A percentile compares a stretch with the other conserved stretches of the same genome.
Evolutionary conservation across 2,113 vertebrate genomes (phyloP).

Genomic region (Paradoxurus hermaphroditus): DNA sequence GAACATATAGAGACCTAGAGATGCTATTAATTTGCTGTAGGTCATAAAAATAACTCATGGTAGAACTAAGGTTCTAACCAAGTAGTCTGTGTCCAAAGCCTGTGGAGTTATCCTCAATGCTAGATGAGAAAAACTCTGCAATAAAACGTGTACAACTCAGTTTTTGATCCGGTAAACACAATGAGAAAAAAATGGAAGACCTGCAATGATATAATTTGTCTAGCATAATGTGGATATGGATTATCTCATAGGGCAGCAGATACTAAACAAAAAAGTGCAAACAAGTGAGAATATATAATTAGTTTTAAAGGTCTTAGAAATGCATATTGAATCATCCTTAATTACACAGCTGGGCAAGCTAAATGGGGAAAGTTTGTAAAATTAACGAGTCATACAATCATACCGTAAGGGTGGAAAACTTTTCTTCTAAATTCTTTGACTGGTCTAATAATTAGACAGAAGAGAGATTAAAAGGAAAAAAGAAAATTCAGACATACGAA

Average conservation of each 20-base stretch:
- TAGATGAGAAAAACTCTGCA: not conserved
- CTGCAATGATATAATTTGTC: not conserved
- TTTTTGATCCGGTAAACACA: not conserved
- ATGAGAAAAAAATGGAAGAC: not conserved
- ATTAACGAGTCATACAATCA: too few species aligned
- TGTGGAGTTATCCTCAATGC: not conserved
- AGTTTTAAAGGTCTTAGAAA: not conserved
- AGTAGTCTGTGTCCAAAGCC: not conserved
- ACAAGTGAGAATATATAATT: not conserved
- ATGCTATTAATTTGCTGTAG: not conserved
- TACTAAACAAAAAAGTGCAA: not conserved
- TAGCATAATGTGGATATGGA: not conserved
- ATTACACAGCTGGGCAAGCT: not conserved
- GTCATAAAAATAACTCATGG: not conserved
- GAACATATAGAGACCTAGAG: not conserved
- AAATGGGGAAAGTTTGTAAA: too few species aligned
- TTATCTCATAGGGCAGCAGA: not conserved
- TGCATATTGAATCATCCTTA: not conserved
- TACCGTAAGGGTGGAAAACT: not conserved
- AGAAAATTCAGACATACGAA: not conserved
- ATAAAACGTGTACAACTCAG: not conserved
- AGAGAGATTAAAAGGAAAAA: not conserved
- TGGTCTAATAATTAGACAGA: not conserved
- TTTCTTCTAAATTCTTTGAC: not conserved
- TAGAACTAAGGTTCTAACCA: not conserved